Evolutionary conservation across 2,888 invertebrate species (phyloP), one percentile per base, ranked within the genome.

Genomic region (Leptopilina syphax): DNA sequence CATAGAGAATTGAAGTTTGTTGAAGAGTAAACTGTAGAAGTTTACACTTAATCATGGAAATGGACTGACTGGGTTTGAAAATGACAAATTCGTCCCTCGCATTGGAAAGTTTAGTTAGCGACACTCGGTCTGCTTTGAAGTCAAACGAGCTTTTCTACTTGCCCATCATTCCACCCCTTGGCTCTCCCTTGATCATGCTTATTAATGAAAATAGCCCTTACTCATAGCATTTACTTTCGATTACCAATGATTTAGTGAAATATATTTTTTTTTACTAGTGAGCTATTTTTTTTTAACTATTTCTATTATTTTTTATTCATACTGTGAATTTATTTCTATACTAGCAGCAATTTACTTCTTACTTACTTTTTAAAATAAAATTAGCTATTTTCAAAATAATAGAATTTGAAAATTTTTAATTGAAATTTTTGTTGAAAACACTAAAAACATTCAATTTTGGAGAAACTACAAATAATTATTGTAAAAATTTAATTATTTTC

Each of bases 31-130:
- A 83, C 83, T 83, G 80, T 80, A 83, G 80, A 89, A 90, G 90
- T 91, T 91, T 91, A 87, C 90, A 87, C 91, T 91, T 91, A 91
- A 91, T 91, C 91, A 91, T 86, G 89, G 34, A 90, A 91, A 91
- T 91, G 91, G 91, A 91, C 89, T 87, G 91, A 91, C 89, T 87
- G 85, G 87, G 86, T 89, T 90, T 88, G 88, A 88, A 90, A 91
- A 89, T 86, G 89, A 89, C 88, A 89, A 90, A 89, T 88, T 81
- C 83, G 73, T 80, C 66, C 84, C 85, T 81, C 83, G 80, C 76
- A 65, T 80, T 81, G 83, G 80, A 83, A 88, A 90, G 90, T 91
- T 91, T 90, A 90, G 91, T 91, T 90, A 91, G 89, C 87, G 90
- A 90, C 89, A 90, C 89, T 89, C 88, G 85, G 80, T 80, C 76